A percentile compares a stretch with the other conserved stretches of the same genome.
phyloP scores from a whole-genome alignment of 2,797 vertebrate genomes.

The Anas acuta region DNA sequence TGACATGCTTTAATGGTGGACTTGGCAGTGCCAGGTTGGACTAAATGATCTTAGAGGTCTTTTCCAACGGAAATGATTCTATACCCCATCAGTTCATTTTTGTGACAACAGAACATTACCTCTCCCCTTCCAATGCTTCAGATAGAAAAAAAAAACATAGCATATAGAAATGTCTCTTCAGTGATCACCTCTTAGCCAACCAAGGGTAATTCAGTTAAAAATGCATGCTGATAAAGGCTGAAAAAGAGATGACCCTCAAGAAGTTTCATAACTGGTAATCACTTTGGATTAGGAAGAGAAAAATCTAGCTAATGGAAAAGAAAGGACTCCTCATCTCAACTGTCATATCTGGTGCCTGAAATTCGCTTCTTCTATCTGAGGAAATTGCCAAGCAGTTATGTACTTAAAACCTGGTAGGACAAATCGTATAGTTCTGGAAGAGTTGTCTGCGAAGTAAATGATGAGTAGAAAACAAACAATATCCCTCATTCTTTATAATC shows the following conservation, averaged over 20 bases:
- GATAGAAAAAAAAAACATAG: background rate
- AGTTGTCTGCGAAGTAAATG: background rate
- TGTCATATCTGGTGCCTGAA: background rate
- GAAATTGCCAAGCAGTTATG: background rate
- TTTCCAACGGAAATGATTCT: too few relatives aligned
- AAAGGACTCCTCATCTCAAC: background rate
- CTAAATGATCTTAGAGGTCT: too few relatives aligned
- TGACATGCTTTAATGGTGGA: too few relatives aligned
- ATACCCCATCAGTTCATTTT: background rate
- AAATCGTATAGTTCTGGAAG: background rate
- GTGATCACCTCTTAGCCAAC: background rate
- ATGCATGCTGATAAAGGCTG: rapidly evolving
- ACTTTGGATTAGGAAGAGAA: background rate
- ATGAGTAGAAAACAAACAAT: background rate
- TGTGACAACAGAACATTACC: background rate
- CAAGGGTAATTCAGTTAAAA: background rate
- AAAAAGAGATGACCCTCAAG: background rate
- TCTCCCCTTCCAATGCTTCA: background rate
- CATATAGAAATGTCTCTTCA: background rate
- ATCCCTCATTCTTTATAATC: background rate
- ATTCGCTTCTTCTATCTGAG: background rate
- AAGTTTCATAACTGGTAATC: background rate
- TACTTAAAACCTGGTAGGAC: background rate
- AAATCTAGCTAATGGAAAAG: background rate
- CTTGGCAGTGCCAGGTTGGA: too few relatives aligned